Percentiles rank a stretch among this genome's conserved stretches.
Evolutionary conservation across 2,797 vertebrate genomes (phyloP).

Genomic region (Epinephelus coioides): DNA sequence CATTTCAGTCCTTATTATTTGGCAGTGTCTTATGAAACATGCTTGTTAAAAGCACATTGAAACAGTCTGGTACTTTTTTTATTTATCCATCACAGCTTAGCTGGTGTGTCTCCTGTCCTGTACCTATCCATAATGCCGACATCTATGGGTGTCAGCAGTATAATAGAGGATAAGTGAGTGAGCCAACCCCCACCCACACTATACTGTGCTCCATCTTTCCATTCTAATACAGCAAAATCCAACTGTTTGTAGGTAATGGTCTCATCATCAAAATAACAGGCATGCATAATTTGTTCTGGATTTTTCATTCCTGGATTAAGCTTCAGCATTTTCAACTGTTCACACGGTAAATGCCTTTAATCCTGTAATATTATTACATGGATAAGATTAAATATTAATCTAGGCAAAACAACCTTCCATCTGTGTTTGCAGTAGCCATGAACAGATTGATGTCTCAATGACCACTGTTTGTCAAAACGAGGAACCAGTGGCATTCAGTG

Average conservation of each 20-base stretch:
- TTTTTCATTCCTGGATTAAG: constrained; percentile 5
- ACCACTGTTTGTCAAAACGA: not conserved
- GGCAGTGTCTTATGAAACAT: not conserved
- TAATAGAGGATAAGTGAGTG: not conserved
- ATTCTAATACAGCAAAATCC: not conserved
- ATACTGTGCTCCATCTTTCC: not conserved
- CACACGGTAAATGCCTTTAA: constrained; percentile 11
- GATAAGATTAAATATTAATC: constrained; percentile 10
- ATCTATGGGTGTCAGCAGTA: not conserved
- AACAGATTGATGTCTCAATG: not conserved
- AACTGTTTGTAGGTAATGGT: not conserved
- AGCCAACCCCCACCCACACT: not conserved
- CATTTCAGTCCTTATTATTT: not conserved
- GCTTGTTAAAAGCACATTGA: not conserved
- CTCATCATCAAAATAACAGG: not conserved
- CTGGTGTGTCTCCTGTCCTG: not conserved
- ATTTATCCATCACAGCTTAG: not conserved
- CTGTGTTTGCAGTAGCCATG: not conserved
- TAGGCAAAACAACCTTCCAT: not conserved
- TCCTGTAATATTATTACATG: constrained; percentile 22
- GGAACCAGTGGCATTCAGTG: not conserved
- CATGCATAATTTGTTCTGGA: not conserved
- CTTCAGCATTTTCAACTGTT: not conserved
- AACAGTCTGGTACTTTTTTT: too few species aligned
- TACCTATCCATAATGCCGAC: not conserved